phyloP scores from a whole-genome alignment of 1,140 invertebrate genomes.

The Drosophila mayri region DNA sequence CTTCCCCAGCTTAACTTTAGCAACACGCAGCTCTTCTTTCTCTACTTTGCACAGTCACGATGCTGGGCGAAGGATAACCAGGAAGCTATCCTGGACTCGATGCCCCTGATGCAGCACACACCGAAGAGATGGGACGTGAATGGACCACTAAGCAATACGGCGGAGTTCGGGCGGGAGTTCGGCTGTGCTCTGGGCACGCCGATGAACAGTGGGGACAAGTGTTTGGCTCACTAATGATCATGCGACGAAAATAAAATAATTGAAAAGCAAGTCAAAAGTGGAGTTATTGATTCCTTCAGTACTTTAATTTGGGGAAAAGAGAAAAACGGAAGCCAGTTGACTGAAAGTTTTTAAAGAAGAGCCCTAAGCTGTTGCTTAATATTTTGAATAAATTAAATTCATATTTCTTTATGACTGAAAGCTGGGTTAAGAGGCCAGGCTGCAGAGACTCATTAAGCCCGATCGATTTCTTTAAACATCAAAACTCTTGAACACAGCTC shows the following conservation, averaged over 20 bases:
- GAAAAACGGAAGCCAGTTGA: background rate
- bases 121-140: slow-evolving; percentile 71
- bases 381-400: background rate
- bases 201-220: slow-evolving; percentile 81
- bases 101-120: slow-evolving; percentile 67
- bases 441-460: slow-evolving; percentile 3
- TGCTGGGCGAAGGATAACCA: slow-evolving; percentile 56
- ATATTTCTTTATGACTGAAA: background rate
- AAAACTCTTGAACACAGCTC: slow-evolving; percentile 42
- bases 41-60: slow-evolving; percentile 88
- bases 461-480: slow-evolving; percentile 60
- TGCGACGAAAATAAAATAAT: slow-evolving; percentile 15
- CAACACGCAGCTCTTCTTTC: slow-evolving; percentile 89
- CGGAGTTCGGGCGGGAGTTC: slow-evolving; percentile 73
- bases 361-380: background rate
- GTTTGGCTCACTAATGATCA: slow-evolving; percentile 59
- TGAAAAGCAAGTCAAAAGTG: slow-evolving; percentile 25
- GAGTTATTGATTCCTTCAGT: slow-evolving; percentile 4
- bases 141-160: slow-evolving; percentile 69
- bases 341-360: background rate
- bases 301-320: too few relatives aligned
- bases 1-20: slow-evolving; percentile 70
- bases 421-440: background rate
- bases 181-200: slow-evolving; percentile 60
- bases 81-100: slow-evolving; percentile 42